Evolutionary conservation across 1,140 invertebrate genomes (phyloP), one percentile per base, ranked within the genome.

Genomic region (Drosophila azteca): DNA sequence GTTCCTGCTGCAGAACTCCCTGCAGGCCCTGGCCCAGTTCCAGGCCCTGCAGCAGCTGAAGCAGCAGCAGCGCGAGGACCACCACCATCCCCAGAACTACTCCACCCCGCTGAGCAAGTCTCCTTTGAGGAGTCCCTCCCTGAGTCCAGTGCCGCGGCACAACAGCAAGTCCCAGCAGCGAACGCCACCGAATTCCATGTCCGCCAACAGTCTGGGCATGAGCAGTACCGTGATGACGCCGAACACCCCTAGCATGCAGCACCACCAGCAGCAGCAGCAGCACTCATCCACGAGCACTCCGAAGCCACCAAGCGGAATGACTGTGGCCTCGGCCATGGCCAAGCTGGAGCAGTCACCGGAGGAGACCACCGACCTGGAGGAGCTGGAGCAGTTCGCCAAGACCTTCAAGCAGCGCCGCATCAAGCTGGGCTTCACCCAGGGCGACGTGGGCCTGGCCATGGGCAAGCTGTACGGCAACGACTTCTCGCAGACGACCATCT

Each of bases 401-500:
- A 97, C 97, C 6, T 99, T 99, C 92, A 99, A 99, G 90, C 97
- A 99, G 92, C 93, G 97, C 50, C 93, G 98, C 79, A 99, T 99
- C 75, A 99, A 99, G 92, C 93, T 99, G 75, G 97, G 98, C 22
- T 99, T 99, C 92, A 99, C 98, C 3, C 98, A 99, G 93, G 98
- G 98, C 26, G 98, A 99, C 92, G 98, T 99, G 6, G 98, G 98
- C 1, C 93, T 99, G 43, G 98, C 98, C 41, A 98, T 99, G 97
- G 98, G 98, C 45, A 99, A 99, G 92, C 93, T 99, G 0, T 99
- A 99, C 91, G 98, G 98, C 46, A 99, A 99, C 91, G 98, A 99
- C 91, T 99, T 99, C 93, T 99, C 98, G 9, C 98, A 99, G 93
- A 99, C 98, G 22, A 99, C 98, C 39, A 99, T 99, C 75, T 99